These are phyloP conservation scores for Malurus elegans DNA, from an alignment of 2,113 vertebrate species.

Conservation along the genomic window DNA sequence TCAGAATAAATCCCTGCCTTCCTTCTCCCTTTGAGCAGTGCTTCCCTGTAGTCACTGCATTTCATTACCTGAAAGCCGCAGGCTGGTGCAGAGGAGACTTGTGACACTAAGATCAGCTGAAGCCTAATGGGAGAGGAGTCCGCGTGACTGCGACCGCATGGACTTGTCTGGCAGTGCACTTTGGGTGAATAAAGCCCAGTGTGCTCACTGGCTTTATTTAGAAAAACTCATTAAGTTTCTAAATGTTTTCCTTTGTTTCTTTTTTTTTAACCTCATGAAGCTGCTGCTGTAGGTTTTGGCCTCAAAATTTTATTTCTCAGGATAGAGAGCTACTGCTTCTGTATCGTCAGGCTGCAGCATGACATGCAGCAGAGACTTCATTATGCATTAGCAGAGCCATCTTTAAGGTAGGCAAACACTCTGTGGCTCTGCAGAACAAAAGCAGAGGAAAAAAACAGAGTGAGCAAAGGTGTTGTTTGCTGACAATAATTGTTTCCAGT, in stretches of 20 bases:
- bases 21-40: neutral
- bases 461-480: neutral
- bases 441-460: neutral
- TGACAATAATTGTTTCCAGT: neutral
- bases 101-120: slow-evolving; percentile 33
- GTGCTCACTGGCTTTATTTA: neutral
- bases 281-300: neutral
- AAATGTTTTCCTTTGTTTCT: accelerated
- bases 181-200: neutral
- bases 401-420: neutral
- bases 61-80: slow-evolving; percentile 28
- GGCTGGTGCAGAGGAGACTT: slow-evolving; percentile 41
- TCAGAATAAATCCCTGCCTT: neutral
- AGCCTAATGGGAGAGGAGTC: slow-evolving; percentile 32
- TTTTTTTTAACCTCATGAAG: neutral
- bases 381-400: slow-evolving; percentile 34
- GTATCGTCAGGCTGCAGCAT: neutral
- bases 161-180: neutral
- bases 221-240: neutral
- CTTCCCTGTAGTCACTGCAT: neutral
- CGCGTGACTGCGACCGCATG: neutral
- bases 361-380: neutral
- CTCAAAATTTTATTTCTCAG: neutral
- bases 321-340: neutral
- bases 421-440: neutral